Evolutionary conservation across 2,888 invertebrate species (phyloP).

Genomic region (Branchellion lobata): DNA sequence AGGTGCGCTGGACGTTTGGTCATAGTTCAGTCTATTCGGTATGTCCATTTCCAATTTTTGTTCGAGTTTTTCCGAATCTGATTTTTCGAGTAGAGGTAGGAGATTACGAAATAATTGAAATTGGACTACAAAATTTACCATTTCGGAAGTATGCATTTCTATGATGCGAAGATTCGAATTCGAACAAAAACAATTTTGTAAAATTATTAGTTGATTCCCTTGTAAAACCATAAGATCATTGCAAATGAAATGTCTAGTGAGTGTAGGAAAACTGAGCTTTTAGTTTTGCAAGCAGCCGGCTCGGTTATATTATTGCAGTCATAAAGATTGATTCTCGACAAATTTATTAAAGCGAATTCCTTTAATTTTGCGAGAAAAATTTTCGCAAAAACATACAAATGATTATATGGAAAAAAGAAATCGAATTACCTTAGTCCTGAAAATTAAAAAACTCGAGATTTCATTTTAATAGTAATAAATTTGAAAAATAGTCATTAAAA

Average conservation of each 20-base stretch:
- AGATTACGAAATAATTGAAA: too few species aligned
- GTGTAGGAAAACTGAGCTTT: neutral
- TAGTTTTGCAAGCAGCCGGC: conserved; percentile 1
- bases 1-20: conserved; percentile 28
- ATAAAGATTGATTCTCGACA: conserved; percentile 35
- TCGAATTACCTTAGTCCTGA: conserved; percentile 23
- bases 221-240: neutral
- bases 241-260: neutral
- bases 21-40: conserved; percentile 43
- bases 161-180: too few species aligned
- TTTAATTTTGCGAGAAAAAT: conserved; percentile 18
- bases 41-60: conserved; percentile 41
- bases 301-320: conserved; percentile 7
- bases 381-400: neutral
- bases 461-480: conserved; percentile 45
- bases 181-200: neutral
- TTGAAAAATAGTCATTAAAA: conserved; percentile 45
- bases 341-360: conserved; percentile 41
- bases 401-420: conserved; percentile 24
- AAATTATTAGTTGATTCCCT: neutral
- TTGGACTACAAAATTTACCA: too few species aligned
- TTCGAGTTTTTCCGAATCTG: neutral
- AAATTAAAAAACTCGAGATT: conserved; percentile 31
- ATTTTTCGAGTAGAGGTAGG: too few species aligned
- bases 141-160: too few species aligned